These are phyloP conservation scores for Toxotes jaculatrix DNA, from an alignment of 2,113 vertebrate species.

Conservation along the genomic window DNA sequence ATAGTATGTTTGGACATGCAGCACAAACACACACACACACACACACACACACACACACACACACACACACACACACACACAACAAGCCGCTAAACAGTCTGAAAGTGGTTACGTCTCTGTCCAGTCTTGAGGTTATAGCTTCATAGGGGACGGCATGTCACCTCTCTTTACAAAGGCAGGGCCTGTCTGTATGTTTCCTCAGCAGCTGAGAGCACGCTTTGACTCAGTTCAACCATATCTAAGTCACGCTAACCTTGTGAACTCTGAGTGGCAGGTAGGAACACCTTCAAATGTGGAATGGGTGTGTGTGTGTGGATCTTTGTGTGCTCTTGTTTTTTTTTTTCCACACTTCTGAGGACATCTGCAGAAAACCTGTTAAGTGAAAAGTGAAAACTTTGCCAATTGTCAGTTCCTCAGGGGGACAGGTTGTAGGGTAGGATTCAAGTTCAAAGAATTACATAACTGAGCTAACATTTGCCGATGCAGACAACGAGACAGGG, in stretches of 20 bases:
- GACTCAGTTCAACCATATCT: not conserved
- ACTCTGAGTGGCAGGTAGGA: not conserved
- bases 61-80: not conserved
- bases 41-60: not conserved
- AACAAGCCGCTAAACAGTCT: not conserved
- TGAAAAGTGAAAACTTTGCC: not conserved
- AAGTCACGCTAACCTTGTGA: not conserved
- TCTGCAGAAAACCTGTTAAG: not conserved
- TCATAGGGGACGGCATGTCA: not conserved
- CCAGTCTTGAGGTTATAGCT: not conserved
- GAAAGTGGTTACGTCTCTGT: not conserved
- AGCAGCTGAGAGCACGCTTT: conserved; percentile 2
- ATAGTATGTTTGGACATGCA: conserved; percentile 26
- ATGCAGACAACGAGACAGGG: no score
- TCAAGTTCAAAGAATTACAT: no score
- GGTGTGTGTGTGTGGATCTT: not conserved
- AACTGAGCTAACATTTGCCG: no score
- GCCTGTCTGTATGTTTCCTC: not conserved
- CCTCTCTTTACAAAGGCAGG: not conserved
- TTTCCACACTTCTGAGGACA: not conserved
- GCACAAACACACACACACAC: not conserved
- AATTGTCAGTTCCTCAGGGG: not conserved
- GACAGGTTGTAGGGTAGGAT: not conserved
- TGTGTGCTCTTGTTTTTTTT: not conserved
- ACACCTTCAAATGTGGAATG: not conserved